phyloP scores from a whole-genome alignment of 2,797 vertebrate genomes.

The Squalus acanthias region DNA sequence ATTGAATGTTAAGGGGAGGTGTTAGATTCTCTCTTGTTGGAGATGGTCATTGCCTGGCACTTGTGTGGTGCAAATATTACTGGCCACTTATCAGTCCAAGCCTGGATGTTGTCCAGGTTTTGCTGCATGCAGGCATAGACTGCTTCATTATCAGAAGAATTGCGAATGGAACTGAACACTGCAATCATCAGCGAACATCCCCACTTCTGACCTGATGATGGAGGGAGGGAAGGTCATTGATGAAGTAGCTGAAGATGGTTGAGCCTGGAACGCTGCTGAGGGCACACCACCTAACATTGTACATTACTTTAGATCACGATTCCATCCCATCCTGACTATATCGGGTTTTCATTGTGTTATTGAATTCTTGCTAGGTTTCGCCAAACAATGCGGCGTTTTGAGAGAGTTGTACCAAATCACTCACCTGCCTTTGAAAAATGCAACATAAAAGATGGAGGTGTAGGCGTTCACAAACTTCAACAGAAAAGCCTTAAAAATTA shows the following conservation, averaged over 20 bases:
- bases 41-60: neutral
- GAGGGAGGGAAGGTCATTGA: no score
- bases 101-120: neutral
- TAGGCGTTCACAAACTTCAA: constrained; percentile 95
- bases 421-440: constrained; percentile 96
- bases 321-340: neutral
- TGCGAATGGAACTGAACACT: neutral
- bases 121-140: neutral
- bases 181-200: neutral
- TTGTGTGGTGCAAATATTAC: neutral
- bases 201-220: neutral
- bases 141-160: neutral
- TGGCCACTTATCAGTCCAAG: neutral
- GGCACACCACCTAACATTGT: neutral
- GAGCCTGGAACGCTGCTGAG: neutral
- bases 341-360: neutral
- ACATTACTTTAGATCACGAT: neutral
- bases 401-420: constrained; percentile 35
- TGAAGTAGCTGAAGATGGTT: neutral
- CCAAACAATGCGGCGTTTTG: neutral
- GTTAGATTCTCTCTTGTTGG: no score
- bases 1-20: no score
- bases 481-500: constrained; percentile 92
- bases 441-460: constrained; percentile 92
- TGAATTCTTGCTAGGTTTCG: neutral